Conservation (phyloP, 2,888 invertebrate genomes). For the Melipona beecheii region DNA sequence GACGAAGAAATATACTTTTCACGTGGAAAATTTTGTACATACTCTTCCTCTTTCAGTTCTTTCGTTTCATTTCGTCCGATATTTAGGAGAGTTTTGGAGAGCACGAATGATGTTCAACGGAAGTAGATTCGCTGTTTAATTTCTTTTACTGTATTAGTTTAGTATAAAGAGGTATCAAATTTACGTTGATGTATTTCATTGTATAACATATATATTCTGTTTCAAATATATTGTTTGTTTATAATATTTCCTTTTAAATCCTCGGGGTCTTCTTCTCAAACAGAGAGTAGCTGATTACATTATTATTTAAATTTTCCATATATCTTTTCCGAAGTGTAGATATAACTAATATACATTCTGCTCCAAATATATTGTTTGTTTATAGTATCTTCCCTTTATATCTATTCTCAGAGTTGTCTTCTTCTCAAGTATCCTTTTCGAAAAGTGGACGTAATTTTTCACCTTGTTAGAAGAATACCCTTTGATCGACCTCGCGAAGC, state of each 20-base stretch:
- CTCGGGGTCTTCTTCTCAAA: background rate
- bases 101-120: too few relatives aligned
- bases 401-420: background rate
- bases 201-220: background rate
- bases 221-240: background rate
- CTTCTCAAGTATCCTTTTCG: background rate
- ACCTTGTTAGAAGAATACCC: background rate
- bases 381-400: background rate
- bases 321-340: background rate
- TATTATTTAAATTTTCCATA: background rate
- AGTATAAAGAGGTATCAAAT: background rate
- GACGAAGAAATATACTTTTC: background rate
- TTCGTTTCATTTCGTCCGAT: background rate
- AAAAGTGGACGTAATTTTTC: background rate
- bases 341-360: background rate
- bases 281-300: background rate
- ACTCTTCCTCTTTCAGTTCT: background rate
- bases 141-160: background rate
- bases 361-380: background rate
- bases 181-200: background rate
- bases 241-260: background rate
- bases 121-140: too few relatives aligned
- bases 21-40: background rate
- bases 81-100: background rate
- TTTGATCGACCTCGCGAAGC: conserved; percentile 31